A percentile compares a stretch with the other conserved stretches of the same genome.
These are phyloP conservation scores for Tamias sibiricus DNA, from an alignment of 2,113 vertebrate species.

Conservation along the genomic window DNA sequence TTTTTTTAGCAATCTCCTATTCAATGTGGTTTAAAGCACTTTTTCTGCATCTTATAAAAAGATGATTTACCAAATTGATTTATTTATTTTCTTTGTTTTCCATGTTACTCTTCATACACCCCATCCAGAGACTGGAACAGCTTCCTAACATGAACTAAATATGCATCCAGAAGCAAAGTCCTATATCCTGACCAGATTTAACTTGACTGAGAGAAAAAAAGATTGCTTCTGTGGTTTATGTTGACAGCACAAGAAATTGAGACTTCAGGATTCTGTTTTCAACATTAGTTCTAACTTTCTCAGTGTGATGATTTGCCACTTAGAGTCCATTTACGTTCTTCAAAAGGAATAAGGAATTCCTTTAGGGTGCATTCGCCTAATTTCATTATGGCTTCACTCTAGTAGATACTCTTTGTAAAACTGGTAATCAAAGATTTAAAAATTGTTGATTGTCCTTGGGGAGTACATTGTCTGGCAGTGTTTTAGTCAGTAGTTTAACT, in stretches of 20 bases:
- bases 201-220: slow-evolving; percentile 43
- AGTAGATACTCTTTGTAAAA: neutral
- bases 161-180: slow-evolving; percentile 19
- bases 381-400: neutral
- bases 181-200: slow-evolving; percentile 9
- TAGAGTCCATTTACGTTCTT: neutral
- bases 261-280: slow-evolving; percentile 24
- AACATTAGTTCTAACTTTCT: slow-evolving; percentile 10
- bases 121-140: neutral
- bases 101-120: neutral
- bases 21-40: neutral
- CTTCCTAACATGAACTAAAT: slow-evolving; percentile 33
- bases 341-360: slow-evolving; percentile 22
- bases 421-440: neutral
- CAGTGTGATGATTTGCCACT: neutral
- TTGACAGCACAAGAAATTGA: slow-evolving; percentile 1
- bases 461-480: neutral
- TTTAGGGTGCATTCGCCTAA: neutral
- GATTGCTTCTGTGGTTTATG: neutral
- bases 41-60: slow-evolving; percentile 49
- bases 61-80: slow-evolving; percentile 37
- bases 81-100: slow-evolving; percentile 43
- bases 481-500: no score
- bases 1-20: slow-evolving; percentile 17
- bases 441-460: neutral